Base-by-base conservation (phyloP, 2,888 invertebrate genomes). In the Hemicrepidius hirtus region DNA sequence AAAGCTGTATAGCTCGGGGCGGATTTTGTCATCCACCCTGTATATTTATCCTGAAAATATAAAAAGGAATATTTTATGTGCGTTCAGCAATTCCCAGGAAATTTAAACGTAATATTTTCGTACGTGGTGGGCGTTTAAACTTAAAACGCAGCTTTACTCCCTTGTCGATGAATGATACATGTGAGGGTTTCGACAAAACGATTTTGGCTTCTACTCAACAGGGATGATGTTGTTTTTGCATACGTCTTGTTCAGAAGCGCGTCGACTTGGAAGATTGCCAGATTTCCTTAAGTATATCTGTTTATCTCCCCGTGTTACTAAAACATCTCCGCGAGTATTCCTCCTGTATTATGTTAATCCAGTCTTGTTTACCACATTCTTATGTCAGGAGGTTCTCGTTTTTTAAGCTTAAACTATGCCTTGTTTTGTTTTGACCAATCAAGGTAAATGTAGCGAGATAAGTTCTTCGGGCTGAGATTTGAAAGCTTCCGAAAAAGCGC, bases 121-220 rank as follows among this genome's bases (percentile, higher is more conserved):
- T 28, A 28, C 28, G n/a, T n/a, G 1, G 53, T 53, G 4, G 49
- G 49, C 49, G 53, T 28, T 53, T 53, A 28, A 49, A 28, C 53
- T n/a, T n/a, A 53, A 53, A 53, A 20, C 13, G 53, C 7, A 21
- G 21, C 21, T 53, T 53, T 28, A 9, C 28, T 28, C 53, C 28
- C 53, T 24, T 53, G 53, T 53, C 53, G 53, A 53, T n/a, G 53
- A 53, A 53, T 53, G 53, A 53, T 53, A 53, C 53, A 53, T 28
- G 28, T 20, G 24, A 28, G 53, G 28, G 53, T 53, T 53, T 53
- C 53, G 2, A 13, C 28, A 53, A 49, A 53, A 24, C 53, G 53
- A 53, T 28, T 28, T 28, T 20, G 53, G 44, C 18, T 44, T 16
- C 53, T 28, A 12, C 53, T 53, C 53, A 28, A 28, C 53, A 7